These are phyloP conservation scores for Alosa alosa DNA, from an alignment of 2,113 vertebrate species.

Conservation along the genomic window DNA sequence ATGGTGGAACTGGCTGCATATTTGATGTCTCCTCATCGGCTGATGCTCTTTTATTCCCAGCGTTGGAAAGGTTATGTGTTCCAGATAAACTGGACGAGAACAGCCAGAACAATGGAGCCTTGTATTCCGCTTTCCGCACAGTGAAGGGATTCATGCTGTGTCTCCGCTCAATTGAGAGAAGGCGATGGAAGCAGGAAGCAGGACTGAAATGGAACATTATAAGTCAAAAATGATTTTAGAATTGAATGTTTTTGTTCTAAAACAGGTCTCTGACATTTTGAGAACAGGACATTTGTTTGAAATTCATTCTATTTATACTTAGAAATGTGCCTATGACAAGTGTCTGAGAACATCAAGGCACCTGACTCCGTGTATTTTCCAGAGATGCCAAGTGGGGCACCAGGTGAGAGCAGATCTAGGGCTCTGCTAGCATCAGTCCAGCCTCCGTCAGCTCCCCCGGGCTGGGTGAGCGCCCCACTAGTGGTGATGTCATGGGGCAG, in stretches of 20 bases:
- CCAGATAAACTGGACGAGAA: conserved; percentile 21
- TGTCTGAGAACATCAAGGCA: background rate
- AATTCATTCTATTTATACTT: no score
- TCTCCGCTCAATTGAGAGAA: background rate
- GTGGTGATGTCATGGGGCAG: conserved; percentile 44
- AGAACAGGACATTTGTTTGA: background rate
- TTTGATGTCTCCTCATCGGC: background rate
- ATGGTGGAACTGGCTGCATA: background rate
- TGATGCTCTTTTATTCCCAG: background rate
- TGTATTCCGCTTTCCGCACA: conserved; percentile 6
- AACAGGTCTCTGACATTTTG: background rate
- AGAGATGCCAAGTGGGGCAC: background rate
- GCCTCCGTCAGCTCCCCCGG: background rate
- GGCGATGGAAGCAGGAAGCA: background rate
- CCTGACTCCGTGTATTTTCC: background rate
- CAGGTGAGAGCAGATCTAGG: background rate
- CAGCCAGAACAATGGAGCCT: conserved; percentile 26
- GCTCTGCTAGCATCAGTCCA: background rate
- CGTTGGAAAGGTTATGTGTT: conserved; percentile 30
- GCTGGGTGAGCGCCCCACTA: background rate
- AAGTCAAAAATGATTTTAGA: background rate
- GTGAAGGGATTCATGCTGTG: background rate
- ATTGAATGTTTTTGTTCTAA: background rate
- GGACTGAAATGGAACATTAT: conserved; percentile 9
- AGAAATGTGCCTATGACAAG: no score